Evolutionary conservation across 37 sponge, comb jelly and placozoan genomes (phyloP).

Genomic region (Halichondria panicea): DNA sequence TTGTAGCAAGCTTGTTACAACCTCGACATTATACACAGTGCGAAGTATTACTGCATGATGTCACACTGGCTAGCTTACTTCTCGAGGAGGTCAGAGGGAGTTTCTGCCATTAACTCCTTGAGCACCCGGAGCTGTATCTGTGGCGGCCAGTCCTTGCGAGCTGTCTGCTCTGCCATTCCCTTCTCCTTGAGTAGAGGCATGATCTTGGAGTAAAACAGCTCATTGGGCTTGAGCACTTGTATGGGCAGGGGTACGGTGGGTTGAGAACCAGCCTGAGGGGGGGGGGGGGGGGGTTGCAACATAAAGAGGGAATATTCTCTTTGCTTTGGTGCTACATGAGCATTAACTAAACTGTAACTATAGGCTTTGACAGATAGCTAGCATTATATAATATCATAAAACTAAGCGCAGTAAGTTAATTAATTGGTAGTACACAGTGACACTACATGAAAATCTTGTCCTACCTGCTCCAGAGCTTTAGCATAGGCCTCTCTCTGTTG

Average conservation of each 20-base stretch:
- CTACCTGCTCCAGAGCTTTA: conserved; percentile 70
- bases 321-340: neutral
- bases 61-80: conserved; percentile 39
- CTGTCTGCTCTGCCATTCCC: conserved; percentile 74
- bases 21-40: too few relatives aligned
- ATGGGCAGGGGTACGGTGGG: conserved; percentile 44
- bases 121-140: conserved; percentile 81
- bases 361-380: neutral
- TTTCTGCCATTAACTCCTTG: conserved; percentile 85
- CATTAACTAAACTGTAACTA: neutral
- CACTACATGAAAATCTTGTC: too few relatives aligned
- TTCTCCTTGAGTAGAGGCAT: conserved; percentile 83
- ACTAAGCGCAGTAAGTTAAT: too few relatives aligned
- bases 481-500: conserved; percentile 92
- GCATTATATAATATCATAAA: too few relatives aligned
- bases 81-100: conserved; percentile 88
- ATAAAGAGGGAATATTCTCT: neutral
- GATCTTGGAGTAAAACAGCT: conserved; percentile 91
- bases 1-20: too few relatives aligned
- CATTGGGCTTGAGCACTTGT: conserved; percentile 82
- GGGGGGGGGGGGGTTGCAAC: neutral
- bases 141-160: conserved; percentile 92
- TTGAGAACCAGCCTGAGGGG: conserved; percentile 51
- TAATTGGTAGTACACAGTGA: too few relatives aligned
- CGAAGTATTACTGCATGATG: too few relatives aligned